Evolutionary conservation across 35 echinoderm and acorn worm species (phyloP).

Genomic region (Strongylocentrotus purpuratus): DNA sequence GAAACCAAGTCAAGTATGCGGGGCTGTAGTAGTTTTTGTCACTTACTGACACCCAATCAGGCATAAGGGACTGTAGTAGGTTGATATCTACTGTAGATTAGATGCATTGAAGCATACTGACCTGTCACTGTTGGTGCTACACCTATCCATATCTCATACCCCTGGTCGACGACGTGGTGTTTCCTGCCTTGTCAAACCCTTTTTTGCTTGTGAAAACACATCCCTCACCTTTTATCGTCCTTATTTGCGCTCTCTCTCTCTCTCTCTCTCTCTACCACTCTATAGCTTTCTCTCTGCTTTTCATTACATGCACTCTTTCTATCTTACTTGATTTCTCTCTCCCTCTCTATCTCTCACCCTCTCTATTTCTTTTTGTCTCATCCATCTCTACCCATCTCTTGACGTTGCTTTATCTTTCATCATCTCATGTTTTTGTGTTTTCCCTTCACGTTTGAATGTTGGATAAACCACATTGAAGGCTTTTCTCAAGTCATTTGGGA

Average conservation of each 20-base stretch:
- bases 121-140: neutral
- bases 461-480: no score
- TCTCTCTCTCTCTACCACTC: neutral
- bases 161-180: neutral
- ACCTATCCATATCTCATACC: neutral
- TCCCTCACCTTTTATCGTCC: neutral
- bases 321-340: neutral
- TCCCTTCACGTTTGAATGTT: no score
- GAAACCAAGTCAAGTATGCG: neutral
- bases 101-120: neutral
- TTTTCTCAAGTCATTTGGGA: no score
- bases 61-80: neutral
- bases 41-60: no score
- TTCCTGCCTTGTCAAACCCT: neutral
- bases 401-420: no score
- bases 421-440: no score
- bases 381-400: neutral
- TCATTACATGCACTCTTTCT: neutral
- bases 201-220: neutral
- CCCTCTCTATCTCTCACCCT: neutral
- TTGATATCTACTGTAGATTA: neutral
- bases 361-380: neutral
- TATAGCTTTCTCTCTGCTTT: neutral
- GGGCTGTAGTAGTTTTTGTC: neutral
- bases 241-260: neutral